Base-by-base conservation (phyloP, 2,888 invertebrate species). In the Chrysolina americana region DNA sequence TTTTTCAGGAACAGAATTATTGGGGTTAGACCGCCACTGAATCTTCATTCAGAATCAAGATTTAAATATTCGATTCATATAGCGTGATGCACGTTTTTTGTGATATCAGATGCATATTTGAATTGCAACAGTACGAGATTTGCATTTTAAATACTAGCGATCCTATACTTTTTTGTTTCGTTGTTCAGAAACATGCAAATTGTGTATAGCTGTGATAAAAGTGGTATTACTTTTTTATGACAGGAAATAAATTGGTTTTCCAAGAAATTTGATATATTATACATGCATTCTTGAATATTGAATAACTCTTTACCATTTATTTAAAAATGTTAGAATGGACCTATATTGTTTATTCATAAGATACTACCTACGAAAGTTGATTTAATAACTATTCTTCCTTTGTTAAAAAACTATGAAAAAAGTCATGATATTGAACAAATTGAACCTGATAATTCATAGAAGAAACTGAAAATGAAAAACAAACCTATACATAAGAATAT, bases 41-140 rank as follows among this genome's bases (percentile, higher is more conserved):
- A 53, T 53, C 21, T 21, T 21, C 23, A 23, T 53, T 5, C 17
- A n/a, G 10, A 48, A 48, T 48, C 48, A 48, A 53, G 19, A 53
- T 53, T 10, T 21, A 53, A 53, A 53, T 53, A 53, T 53, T 53
- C 53, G 53, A 53, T 53, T 53, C 53, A 53, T 53, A 53, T 53
- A 21, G 53, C 53, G 53, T 53, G 53, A 53, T 53, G 53, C 53
- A 53, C 21, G 21, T 53, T 53, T 53, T 53, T 53, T 53, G 53
- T 53, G 21, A 53, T 53, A 53, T 53, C 53, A 53, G 53, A 53
- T 53, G 53, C 53, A 53, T 23, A 53, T 53, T 19, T 53, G 53
- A 21, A 53, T 21, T 53, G 21, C 53, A 53, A 53, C 53, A 53
- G 21, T 53, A 53, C 53, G 53, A 5, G 21, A 53, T 53, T 53